Evolutionary conservation across 2,113 vertebrate genomes (phyloP), one percentile per base, ranked within the genome.

Genomic region (Hippocampus abdominalis): DNA sequence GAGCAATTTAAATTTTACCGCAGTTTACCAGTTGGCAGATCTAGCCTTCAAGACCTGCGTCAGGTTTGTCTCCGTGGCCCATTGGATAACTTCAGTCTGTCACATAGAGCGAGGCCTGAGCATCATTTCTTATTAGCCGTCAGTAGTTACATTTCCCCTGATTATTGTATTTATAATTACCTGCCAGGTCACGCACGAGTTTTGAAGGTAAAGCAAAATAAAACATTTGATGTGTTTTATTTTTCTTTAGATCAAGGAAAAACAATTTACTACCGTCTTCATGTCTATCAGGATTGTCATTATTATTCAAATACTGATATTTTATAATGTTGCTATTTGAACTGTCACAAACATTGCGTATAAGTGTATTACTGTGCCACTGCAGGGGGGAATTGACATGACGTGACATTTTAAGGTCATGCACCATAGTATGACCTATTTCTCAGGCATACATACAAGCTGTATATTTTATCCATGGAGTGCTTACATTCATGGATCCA

Each of bases 381-480:
- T 23, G 39, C 39, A n/a, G 71, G 64, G 66, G 29, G 12, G 23
- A 36, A 39, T 32, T 87, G 73, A 83, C 23, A 44, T 71, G 70
- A 82, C 67, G 27, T 84, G 86, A 83, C 87, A 84, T 77, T 89
- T 89, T 86, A 75, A 70, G 84, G 85, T 81, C 84, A 80, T 40
- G 32, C 56, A 8, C 48, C 68, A 44, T 42, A 71, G 64, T n/a
- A 21, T 16, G 44, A 21, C 53, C 1, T 44, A 25, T 36, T 76
- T 4, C 1, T 71, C 7, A 16, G n/a, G 53, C 42, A 72, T 73
- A 61, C 71, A 44, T 68, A 25, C 21, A 44, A 8, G 56, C 65
- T 32, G 11, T 12, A 32, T 7, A 60, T 57, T 46, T 42, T 40
- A 29, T n/a, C 0, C 53, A n/a, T 21, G 0, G 3, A 54, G 42